Evolutionary conservation across 2,113 vertebrate species (phyloP), one percentile per base, ranked within the genome.

Genomic region (Hemibagrus wyckioides): DNA sequence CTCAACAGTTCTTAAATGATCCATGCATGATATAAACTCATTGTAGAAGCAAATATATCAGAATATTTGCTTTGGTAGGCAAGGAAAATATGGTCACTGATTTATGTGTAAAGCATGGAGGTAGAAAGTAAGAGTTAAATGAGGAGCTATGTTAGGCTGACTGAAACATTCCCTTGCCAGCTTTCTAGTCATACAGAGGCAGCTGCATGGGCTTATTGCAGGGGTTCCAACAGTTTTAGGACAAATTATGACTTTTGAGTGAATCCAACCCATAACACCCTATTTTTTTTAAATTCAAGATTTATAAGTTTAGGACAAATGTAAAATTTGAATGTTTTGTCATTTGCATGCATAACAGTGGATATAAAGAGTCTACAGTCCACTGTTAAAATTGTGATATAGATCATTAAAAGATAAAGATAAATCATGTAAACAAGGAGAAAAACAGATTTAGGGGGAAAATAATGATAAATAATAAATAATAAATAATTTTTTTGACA

Each of bases 1-100:
- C 39, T 52, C 25, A 75, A 73, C 48, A 83, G 69, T 21, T 83
- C 30, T 33, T 57, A 39, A 86, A 81, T 61, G 75, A 52, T n/a
- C 33, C 63, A 4, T 48, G 44, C 63, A 41, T 61, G 7, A 81
- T 84, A 33, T 48, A 80, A 41, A 59, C 81, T 33, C 80, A 33
- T 83, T 84, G 19, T 17, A 41, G 54, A 30, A 65, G 30, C 9
- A 11, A 67, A 50, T 73, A 77, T 61, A 84, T 85, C 11, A 76
- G 33, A 87, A 81, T 54, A 80, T 54, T 80, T 33, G 10, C 15
- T 54, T 54, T 77, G 28, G 14, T 52, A 6, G 17, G 44, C 44
- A 57, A 57, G 33, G 57, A 21, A 80, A 57, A 36, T 33, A 56
- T 54, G 3, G 28, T 79, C 14, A 52, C 1, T 9, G 2, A 10